Base-by-base conservation (phyloP, 2,888 invertebrate species). In the Melanostoma mellinum region DNA sequence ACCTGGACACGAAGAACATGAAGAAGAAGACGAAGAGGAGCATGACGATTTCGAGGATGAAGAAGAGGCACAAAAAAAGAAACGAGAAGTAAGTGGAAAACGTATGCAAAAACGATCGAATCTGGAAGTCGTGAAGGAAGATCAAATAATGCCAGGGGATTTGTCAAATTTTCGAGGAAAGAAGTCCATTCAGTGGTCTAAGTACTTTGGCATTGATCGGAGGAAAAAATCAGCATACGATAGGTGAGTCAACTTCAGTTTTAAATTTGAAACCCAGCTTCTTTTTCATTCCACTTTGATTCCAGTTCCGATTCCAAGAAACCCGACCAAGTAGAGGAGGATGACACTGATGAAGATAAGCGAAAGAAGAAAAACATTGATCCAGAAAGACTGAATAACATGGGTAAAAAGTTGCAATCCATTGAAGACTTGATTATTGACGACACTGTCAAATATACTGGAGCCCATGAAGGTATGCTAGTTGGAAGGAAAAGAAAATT, bases 111-210 rank as follows among this genome's bases (percentile, higher is more conserved):
- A 86, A 55, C 85, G 85, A 9, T 85, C 86, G 2, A 87, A 86
- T 50, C 77, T 86, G 20, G 90, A 91, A 67, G 86, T 89, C 20
- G 78, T 87, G 1, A 85, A 87, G 36, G 80, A 80, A 44, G 87
- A 87, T 6, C 89, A 89, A 69, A 79, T 89, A 3, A 85, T 89
- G 84, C 87, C 88, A 32, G 92, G 92, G 40, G 93, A 92, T 86
- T 92, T 92, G 6, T 92, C 93, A 48, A 92, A 92, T 35, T 90
- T 96, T 5, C 94, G 94, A 85, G 88, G 88, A 74, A 96, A 97
- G 91, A 97, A 97, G 89, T 96, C 96, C 0, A 94, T 97, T 78
- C 95, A 97, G 88, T 97, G 97, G 97, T 95, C 96, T 0, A 94
- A 96, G 87, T 97, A 97, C 88, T 97, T 97, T 88, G 97, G 97